Evolutionary conservation across 2,888 invertebrate genomes (phyloP), one percentile per base, ranked within the genome.

Genomic region (Apamea monoglypha): DNA sequence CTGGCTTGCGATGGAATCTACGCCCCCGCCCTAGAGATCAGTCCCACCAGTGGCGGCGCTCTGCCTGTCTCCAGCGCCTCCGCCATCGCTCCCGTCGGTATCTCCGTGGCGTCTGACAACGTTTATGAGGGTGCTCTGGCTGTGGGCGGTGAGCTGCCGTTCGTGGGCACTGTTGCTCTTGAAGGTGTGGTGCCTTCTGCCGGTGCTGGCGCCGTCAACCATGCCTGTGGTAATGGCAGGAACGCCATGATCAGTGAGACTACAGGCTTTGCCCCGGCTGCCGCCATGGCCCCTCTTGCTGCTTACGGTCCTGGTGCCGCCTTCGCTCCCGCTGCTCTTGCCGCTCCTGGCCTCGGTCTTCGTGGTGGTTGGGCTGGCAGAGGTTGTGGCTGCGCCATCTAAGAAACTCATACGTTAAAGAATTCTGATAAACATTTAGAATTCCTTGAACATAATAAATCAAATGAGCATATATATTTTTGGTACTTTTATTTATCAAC

Each of bases 211-310:
- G 87, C 86, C 4, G 90, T 94, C 21, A 85, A 90, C 0, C 92
- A 95, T 76, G 91, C 93, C 8, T 94, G 94, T 67, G 94, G 94
- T 47, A 87, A 88, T 67, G 92, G 91, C 12, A 82, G 83, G 8
- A 74, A 88, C 21, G 89, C 90, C 63, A 91, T 91, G 74, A 76
- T 79, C 82, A 87, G 87, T 75, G 91, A 64, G 78, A 56, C 69
- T 40, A 10, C 80, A 68, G 72, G 21, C 10, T 80, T 61, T 21
- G 74, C 16, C 29, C 69, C 69, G 6, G 69, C 69, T 69, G 68
- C 18, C 10, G n/a, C n/a, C 18, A 6, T 44, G 10, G 40, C 5
- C 10, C 44, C 67, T 68, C 10, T 68, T 67, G 71, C 36, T 56
- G 76, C 68, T 32, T 76, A 40, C 40, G 81, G 25, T n/a, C 14